phyloP scores from a whole-genome alignment of 2,113 vertebrate genomes.

The Sphyrna mokarran region DNA sequence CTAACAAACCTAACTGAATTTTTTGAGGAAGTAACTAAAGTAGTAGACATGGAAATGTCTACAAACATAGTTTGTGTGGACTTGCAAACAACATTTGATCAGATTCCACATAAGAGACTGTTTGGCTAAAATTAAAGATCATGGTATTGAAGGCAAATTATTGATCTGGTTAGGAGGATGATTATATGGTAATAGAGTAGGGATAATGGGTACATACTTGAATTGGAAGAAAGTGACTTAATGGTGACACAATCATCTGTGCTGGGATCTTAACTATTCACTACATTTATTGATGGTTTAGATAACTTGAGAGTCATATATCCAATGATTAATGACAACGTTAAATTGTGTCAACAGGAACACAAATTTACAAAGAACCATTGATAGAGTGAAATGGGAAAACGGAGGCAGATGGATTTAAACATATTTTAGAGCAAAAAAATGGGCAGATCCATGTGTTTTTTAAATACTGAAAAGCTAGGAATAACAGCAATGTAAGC shows the following conservation, averaged over 20 bases:
- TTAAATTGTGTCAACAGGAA: neutral
- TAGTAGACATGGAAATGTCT: neutral
- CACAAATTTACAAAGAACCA: neutral
- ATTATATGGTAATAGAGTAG: neutral
- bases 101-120: neutral
- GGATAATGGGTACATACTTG: neutral
- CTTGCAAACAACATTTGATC: neutral
- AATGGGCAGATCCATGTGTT: neutral
- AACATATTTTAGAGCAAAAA: neutral
- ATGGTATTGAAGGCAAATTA: neutral
- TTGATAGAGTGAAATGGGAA: neutral
- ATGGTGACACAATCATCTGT: neutral
- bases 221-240: neutral
- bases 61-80: neutral
- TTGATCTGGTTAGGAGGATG: neutral
- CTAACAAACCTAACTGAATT: neutral
- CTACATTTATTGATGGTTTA: neutral
- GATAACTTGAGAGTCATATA: neutral
- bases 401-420: neutral
- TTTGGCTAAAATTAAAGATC: neutral
- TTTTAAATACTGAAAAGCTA: too few relatives aligned
- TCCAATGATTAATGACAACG: neutral
- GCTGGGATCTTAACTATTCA: neutral
- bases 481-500: too few relatives aligned
- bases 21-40: neutral